Base-by-base conservation (phyloP, 2,888 invertebrate species). In the Nephrotoma flavescens region DNA sequence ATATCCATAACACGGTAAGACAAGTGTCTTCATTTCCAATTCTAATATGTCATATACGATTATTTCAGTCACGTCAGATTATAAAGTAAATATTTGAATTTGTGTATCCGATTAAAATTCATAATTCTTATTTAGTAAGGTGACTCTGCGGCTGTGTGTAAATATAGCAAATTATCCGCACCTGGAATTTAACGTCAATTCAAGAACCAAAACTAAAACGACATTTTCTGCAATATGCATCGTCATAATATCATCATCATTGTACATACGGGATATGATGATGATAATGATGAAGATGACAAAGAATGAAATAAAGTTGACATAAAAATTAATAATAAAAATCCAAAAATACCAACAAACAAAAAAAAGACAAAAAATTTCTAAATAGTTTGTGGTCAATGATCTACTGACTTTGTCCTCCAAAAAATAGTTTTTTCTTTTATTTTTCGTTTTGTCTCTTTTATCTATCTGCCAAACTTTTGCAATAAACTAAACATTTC, bases 321-420 rank as follows among this genome's bases (percentile, higher is more conserved):
- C 84, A 84, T 84, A 84, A 84, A 84, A 84, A 84, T 42, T 84
- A 84, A 84, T 42, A 84, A 84, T 42, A 42, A 84, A 84, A 84
- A 15, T 15, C 42, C 83, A 83, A 84, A 84, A 84, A 42, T 42
- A 84, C 42, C 41, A 84, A 84, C 31, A 31, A 84, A n/a, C n/a
- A 84, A 41, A 41, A 19, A 41, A 41, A 84, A 41, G 6, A 42
- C 41, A 42, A 84, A 41, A 83, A 83, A 41, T n/a, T 15, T 42
- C 12, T 41, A 84, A 84, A 84, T 42, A 84, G 84, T 84, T 71
- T 84, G 84, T 84, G 84, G 84, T 84, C 84, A 84, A 84, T 84
- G 84, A 84, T 84, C 84, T 84, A 84, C 42, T 84, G 84, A 84
- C 84, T 84, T 84, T 84, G 84, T 84, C 84, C 84, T 84, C 84